These are phyloP conservation scores for Athalia rosae DNA, from an alignment of 2,888 invertebrate species.

Conservation along the genomic window DNA sequence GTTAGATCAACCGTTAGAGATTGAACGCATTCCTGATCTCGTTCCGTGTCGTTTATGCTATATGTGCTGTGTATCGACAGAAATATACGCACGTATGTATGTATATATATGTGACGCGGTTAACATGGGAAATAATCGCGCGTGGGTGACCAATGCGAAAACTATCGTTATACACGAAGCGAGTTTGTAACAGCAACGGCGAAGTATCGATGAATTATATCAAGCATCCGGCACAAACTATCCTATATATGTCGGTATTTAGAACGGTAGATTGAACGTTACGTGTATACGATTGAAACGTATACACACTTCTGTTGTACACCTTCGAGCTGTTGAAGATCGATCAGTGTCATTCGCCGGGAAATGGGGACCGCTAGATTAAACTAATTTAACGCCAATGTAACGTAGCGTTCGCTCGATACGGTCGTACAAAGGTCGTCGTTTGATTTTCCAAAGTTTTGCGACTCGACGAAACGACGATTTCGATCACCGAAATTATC, in stretches of 20 bases:
- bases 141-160: slow-evolving; percentile 13
- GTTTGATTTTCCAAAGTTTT: neutral
- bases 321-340: neutral
- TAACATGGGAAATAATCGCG: slow-evolving; percentile 12
- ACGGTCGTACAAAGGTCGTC: neutral
- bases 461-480: no score
- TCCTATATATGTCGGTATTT: slow-evolving; percentile 28
- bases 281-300: slow-evolving; percentile 19
- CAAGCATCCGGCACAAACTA: slow-evolving; percentile 35
- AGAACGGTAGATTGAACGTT: slow-evolving; percentile 37
- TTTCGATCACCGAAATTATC: no score
- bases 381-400: slow-evolving; percentile 1
- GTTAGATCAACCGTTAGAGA: slow-evolving; percentile 43
- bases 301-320: neutral
- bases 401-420: neutral
- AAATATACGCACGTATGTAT: neutral
- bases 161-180: neutral
- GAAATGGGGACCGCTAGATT: neutral
- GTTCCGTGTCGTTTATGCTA: slow-evolving; percentile 18
- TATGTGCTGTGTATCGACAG: no score
- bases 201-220: slow-evolving; percentile 33
- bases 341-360: slow-evolving; percentile 23
- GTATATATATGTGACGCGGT: neutral
- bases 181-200: neutral
- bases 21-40: slow-evolving; percentile 45